These are phyloP conservation scores for Iguana delicatissima DNA, from an alignment of 2,797 vertebrate species.

Conservation along the genomic window DNA sequence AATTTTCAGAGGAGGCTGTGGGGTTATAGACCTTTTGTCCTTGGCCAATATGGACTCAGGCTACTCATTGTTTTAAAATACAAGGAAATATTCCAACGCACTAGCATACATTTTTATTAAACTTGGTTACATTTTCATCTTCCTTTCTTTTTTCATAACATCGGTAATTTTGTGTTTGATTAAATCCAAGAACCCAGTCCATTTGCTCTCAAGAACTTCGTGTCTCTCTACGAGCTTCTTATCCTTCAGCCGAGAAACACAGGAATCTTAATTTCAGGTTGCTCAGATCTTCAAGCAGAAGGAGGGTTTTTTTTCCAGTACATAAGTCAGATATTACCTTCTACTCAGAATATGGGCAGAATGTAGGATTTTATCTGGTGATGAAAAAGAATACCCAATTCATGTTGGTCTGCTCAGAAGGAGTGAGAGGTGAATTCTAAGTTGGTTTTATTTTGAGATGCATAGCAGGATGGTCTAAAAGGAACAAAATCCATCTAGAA, in stretches of 20 bases:
- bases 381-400: not conserved
- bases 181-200: not conserved
- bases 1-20: not conserved
- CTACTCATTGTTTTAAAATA: not conserved
- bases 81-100: not conserved
- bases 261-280: no score
- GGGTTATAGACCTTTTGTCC: not conserved
- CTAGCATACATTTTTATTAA: not conserved
- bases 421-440: not conserved
- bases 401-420: not conserved
- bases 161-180: not conserved
- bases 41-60: not conserved
- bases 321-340: no score
- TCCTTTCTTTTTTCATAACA: not conserved
- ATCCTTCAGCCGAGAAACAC: not conserved
- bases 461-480: not conserved
- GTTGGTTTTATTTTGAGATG: not conserved
- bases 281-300: not conserved
- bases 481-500: not conserved
- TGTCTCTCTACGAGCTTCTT: not conserved
- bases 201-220: not conserved
- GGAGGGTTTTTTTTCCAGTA: not conserved
- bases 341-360: no score
- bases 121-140: not conserved
- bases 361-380: no score